A percentile compares a stretch with the other conserved stretches of the same genome.
phyloP scores from a whole-genome alignment of 37 sponge, comb jelly and placozoan species.

The Ephydatia muelleri region DNA sequence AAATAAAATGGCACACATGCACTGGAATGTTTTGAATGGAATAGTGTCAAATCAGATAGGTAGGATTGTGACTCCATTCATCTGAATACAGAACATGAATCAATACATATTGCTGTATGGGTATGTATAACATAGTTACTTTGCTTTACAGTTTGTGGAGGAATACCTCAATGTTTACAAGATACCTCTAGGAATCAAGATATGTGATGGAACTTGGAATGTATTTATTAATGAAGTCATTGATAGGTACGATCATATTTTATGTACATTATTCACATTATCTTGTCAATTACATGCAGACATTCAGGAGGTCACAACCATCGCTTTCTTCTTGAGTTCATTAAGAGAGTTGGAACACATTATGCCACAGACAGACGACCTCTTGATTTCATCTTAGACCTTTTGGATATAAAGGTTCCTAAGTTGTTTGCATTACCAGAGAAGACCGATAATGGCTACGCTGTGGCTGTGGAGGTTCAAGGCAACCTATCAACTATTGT shows the following conservation, averaged over 20 bases:
- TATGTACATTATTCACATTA: background rate
- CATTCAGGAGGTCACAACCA: slow-evolving; percentile 21
- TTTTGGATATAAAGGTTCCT: slow-evolving; percentile 46
- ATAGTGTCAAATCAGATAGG: no score
- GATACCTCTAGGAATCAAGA: slow-evolving; percentile 20
- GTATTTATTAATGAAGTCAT: slow-evolving; percentile 43
- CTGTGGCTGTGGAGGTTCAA: background rate
- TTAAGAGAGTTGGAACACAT: slow-evolving; percentile 8
- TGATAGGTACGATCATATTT: background rate
- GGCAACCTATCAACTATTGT: background rate
- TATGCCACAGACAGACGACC: slow-evolving; percentile 25
- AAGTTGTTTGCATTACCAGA: slow-evolving; percentile 28
- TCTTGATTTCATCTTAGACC: slow-evolving; percentile 42
- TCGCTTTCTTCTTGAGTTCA: slow-evolving; percentile 33
- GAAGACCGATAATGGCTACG: background rate
- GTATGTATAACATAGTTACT: no score
- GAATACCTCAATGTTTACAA: slow-evolving; percentile 43
- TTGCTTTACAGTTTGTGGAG: slow-evolving; percentile 25
- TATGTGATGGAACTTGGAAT: slow-evolving; percentile 53
- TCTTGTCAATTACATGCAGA: background rate
- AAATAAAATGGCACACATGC: no score
- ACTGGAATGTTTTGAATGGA: no score
- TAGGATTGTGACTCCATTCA: no score
- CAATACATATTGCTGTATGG: no score
- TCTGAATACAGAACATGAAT: no score